Base-by-base conservation (phyloP, 1,140 invertebrate species). In the Chironomus tepperi region DNA sequence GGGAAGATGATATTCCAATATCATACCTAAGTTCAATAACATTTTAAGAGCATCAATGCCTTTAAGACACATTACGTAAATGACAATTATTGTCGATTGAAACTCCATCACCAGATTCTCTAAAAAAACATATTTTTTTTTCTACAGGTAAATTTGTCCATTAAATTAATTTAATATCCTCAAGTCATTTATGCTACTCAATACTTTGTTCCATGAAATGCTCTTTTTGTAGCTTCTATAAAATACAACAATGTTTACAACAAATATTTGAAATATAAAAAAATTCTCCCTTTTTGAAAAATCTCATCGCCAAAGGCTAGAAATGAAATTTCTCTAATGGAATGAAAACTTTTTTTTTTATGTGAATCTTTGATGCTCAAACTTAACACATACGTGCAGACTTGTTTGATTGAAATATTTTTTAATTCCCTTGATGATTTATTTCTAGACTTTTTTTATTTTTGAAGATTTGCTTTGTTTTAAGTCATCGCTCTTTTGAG, bases 361-460 rank as follows among this genome's bases (percentile, higher is more conserved):
- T 57, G 0, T 57, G 12, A 57, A 57, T 57, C 47, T 57, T 57
- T 57, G 47, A 57, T 57, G 47, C n/a, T 57, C n/a, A 12, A 57
- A 57, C 47, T 57, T 57, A 57, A n/a, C 47, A 57, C 47, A 57
- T 57, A 57, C 47, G 47, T 57, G 47, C 47, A 57, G n/a, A n/a
- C 12, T 57, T 12, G 15, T 57, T 57, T 57, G 47, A 57, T 57
- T 57, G n/a, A 57, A 57, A 57, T 57, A 2, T 34, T 34, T 57
- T 12, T 57, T 15, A 12, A 57, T 57, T 57, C 47, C 47, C 47
- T 57, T n/a, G 47, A 57, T n/a, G n/a, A 57, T 57, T 57, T 47
- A 10, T 10, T 57, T 12, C 12, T n/a, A 57, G n/a, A 15, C 1
- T 57, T 57, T 57, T 12, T 57, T 15, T 12, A 57, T 57, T n/a